Evolutionary conservation across 1,140 invertebrate species (phyloP).

Genomic region (Radopholus similis): DNA sequence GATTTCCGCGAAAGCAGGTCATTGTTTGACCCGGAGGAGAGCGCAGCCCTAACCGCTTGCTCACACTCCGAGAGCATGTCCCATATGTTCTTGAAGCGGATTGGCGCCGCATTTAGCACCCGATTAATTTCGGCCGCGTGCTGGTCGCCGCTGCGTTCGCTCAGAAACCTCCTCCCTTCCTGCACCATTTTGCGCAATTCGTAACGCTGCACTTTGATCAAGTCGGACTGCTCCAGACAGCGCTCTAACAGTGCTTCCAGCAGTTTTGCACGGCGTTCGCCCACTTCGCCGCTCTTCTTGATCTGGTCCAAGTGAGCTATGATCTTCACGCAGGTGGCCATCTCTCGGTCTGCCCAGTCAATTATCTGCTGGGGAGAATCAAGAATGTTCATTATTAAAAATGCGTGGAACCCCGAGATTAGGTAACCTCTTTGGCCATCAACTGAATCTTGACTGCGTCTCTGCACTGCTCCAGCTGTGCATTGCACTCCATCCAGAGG

Average conservation of each 20-base stretch:
- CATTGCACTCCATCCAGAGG: slow-evolving; percentile 19
- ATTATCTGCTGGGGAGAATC: background rate
- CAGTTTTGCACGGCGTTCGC: background rate
- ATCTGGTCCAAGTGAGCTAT: background rate
- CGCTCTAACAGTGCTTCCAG: slow-evolving; percentile 15
- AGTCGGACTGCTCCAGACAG: slow-evolving; percentile 7
- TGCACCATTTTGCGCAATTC: slow-evolving; percentile 9
- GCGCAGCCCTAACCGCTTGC: background rate
- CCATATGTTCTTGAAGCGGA: slow-evolving; percentile 11
- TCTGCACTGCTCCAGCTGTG: slow-evolving; percentile 21
- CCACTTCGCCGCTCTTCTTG: background rate
- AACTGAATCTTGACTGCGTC: slow-evolving; percentile 17
- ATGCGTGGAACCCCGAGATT: background rate
- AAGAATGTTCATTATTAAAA: background rate
- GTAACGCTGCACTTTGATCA: slow-evolving; percentile 21
- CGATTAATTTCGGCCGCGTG: slow-evolving; percentile 15
- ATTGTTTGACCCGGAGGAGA: slow-evolving; percentile 2
- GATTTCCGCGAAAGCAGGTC: background rate
- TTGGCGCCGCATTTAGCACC: background rate
- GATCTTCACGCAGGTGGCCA: slow-evolving; percentile 1
- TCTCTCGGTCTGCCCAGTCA: slow-evolving; percentile 13
- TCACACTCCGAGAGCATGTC: slow-evolving; percentile 6
- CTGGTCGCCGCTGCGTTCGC: background rate
- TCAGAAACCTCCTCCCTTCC: slow-evolving; percentile 13
- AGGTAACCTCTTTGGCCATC: background rate